These are phyloP conservation scores for Anoncus sp. DNA, from an alignment of 2,888 invertebrate genomes.

Conservation along the genomic window DNA sequence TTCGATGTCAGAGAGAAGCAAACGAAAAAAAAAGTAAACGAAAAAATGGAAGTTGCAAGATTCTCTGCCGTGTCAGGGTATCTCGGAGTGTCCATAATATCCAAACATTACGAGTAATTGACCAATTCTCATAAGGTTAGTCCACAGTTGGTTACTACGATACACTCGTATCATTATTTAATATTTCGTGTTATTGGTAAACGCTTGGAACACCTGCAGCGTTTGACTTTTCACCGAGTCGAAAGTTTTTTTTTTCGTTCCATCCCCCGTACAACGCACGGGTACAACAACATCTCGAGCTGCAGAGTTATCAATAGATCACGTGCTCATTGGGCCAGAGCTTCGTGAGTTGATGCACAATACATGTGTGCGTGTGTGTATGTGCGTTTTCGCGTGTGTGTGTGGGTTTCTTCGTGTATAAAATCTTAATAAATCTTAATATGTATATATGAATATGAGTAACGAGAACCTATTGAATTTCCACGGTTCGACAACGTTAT, in stretches of 20 bases:
- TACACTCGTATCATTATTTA: constrained; percentile 1
- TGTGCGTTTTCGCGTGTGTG: not conserved
- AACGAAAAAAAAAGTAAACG: constrained; percentile 1
- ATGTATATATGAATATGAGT: constrained; percentile 36
- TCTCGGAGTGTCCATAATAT: not conserved
- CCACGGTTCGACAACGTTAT: constrained; percentile 53
- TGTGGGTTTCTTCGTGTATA: not conserved
- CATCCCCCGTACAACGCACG: not conserved
- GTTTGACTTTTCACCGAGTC: constrained; percentile 45
- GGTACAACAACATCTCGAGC: not conserved
- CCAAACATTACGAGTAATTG: constrained; percentile 16
- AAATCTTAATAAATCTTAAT: constrained; percentile 21
- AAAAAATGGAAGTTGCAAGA: no score
- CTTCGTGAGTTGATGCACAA: not conserved
- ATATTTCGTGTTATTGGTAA: constrained; percentile 48
- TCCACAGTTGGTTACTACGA: not conserved
- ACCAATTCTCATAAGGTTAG: constrained; percentile 5
- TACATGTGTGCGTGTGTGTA: not conserved
- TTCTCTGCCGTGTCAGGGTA: constrained; percentile 7
- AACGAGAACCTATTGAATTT: constrained; percentile 28
- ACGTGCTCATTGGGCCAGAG: constrained; percentile 29
- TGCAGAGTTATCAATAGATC: constrained; percentile 34
- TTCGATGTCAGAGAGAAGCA: constrained; percentile 3
- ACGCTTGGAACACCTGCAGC: constrained; percentile 31
- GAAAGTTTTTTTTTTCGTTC: constrained; percentile 22